Conservation (phyloP, 2,888 invertebrate species). For the Allolobophora icterica region DNA sequence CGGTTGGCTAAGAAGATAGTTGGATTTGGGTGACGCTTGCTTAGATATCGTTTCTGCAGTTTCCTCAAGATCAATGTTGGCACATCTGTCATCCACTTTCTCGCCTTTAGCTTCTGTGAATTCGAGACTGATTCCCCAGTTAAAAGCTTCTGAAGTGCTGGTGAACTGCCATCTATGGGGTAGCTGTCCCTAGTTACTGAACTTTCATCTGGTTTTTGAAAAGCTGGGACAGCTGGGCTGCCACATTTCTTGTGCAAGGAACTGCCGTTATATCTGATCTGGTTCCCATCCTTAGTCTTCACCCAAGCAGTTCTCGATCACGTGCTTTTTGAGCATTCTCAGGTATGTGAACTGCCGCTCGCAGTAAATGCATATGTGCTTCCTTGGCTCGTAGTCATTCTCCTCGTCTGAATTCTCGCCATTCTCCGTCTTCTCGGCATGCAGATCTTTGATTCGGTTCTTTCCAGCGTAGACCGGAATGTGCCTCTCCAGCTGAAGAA, state of each 20-base stretch:
- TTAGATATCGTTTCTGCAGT: background rate
- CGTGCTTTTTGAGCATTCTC: conserved; percentile 62
- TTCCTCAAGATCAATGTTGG: background rate
- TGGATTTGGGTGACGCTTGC: background rate
- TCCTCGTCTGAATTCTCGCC: conserved; percentile 33
- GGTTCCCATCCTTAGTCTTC: background rate
- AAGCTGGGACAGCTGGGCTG: background rate
- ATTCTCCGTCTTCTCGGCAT: conserved; percentile 32
- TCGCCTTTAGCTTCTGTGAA: background rate
- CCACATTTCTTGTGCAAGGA: background rate
- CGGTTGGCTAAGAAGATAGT: background rate
- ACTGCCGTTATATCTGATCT: background rate
- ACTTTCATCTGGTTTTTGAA: background rate
- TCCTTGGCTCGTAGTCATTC: conserved; percentile 44
- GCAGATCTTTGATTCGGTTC: conserved; percentile 38
- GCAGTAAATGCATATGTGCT: conserved; percentile 59
- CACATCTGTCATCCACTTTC: background rate
- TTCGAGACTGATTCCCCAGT: background rate
- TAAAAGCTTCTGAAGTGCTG: background rate
- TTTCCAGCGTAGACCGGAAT: conserved; percentile 46
- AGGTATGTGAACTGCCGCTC: conserved; percentile 58
- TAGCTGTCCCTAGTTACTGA: background rate
- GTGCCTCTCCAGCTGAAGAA: conserved; percentile 61
- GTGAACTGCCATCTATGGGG: background rate
- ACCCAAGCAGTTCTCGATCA: conserved; percentile 55